Evolutionary conservation across 2,888 invertebrate species (phyloP).

Genomic region (Glaucopsyche alexis): DNA sequence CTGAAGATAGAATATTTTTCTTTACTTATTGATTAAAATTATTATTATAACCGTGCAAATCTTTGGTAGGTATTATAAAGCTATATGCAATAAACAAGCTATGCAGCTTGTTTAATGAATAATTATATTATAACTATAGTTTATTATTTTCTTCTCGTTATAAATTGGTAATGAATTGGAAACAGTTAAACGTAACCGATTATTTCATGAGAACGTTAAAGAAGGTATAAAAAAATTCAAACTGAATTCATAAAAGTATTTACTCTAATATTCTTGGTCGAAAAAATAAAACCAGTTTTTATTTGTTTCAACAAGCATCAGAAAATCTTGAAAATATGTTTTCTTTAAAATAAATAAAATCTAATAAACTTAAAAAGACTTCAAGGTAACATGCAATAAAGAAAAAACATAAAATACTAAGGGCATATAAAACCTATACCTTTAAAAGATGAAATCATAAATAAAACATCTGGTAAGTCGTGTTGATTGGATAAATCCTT

Average conservation of each 20-base stretch:
- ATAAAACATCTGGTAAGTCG: constrained; percentile 16
- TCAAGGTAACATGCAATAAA: neutral
- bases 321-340: neutral
- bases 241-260: neutral
- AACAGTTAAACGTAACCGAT: neutral
- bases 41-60: no score
- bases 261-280: neutral
- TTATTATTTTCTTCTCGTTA: no score
- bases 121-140: no score
- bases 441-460: neutral
- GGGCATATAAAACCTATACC: neutral
- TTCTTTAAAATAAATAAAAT: neutral
- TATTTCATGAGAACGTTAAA: neutral
- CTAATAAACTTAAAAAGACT: neutral
- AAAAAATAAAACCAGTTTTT: neutral
- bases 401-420: neutral
- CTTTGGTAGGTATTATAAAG: no score
- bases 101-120: no score
- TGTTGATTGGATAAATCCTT: constrained; percentile 26
- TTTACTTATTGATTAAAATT: no score
- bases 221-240: neutral
- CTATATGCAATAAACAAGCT: no score
- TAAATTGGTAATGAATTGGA: no score
- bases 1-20: no score
- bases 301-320: neutral